Conservation (phyloP, 2,888 invertebrate species). For the Callyntrura guangdongensis region DNA sequence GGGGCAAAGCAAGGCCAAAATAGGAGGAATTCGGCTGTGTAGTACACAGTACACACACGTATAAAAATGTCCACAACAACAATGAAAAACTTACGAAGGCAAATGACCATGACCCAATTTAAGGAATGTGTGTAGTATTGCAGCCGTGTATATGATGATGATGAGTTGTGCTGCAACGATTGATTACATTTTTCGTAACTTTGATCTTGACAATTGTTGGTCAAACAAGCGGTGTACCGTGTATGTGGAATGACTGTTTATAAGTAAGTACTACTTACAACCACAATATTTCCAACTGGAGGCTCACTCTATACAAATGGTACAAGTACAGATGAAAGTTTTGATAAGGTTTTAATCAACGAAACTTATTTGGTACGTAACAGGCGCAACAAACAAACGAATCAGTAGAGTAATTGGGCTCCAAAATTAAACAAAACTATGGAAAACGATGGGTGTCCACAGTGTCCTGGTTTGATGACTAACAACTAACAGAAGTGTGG, state of each 20-base stretch:
- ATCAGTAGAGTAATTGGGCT: too few species aligned
- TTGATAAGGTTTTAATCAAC: too few species aligned
- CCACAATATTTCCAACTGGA: not conserved
- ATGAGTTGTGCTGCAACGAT: conserved; percentile 28
- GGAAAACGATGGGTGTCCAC: too few species aligned
- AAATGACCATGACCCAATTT: conserved; percentile 76
- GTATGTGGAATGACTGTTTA: not conserved
- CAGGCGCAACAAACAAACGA: too few species aligned
- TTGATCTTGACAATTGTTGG: conserved; percentile 58
- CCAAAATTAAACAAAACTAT: too few species aligned
- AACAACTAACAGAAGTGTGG: too few species aligned
- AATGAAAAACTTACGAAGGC: conserved; percentile 50
- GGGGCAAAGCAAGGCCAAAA: conserved; percentile 72
- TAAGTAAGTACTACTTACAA: not conserved
- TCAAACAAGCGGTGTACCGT: not conserved
- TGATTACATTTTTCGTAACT: conserved; percentile 52
- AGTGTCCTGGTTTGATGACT: too few species aligned
- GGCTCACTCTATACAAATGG: not conserved
- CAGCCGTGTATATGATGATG: not conserved
- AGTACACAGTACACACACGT: not conserved
- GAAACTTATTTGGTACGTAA: too few species aligned
- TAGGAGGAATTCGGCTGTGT: conserved; percentile 16
- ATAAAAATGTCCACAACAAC: conserved; percentile 42
- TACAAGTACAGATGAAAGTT: not conserved
- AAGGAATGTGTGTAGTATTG: conserved; percentile 41